Base-by-base conservation (phyloP, 2,888 invertebrate species). In the Dusona sp. region DNA sequence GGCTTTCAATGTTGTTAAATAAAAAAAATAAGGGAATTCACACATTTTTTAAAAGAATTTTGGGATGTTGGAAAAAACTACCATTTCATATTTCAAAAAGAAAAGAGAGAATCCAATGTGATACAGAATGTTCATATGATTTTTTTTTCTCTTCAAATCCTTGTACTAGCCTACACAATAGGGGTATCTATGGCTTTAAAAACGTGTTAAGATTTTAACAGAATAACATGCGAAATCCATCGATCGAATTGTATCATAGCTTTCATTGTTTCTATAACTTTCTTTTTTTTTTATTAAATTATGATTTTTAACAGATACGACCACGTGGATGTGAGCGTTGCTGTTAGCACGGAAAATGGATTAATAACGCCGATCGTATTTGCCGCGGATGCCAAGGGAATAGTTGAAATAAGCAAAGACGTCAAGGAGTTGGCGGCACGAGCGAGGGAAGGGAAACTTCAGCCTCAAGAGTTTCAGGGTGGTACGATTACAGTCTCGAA, bases 311-410 rank as follows among this genome's bases (percentile, higher is more conserved):
- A 54, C 92, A 98, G 98, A 92, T 98, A 97, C 93, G 96, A 97
- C 73, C 97, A 97, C 91, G 99, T 99, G 13, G 99, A 99, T 94
- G 97, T 99, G 1, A 98, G 98, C 91, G 98, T 99, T 83, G 99
- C 99, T 0, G 99, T 99, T 7, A 98, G 98, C 85, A 99, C 99
- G 0, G 98, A 98, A 6, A 96, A 96, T 87, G 99, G 99, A 0
- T 96, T 99, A 13, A 99, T 99, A 86, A 99, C 99, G 1, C 99
- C 99, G 1, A 99, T 99, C 89, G 96, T 99, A 19, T 98, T 98
- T 94, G 96, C 96, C 92, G 99, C 99, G 0, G 98, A 99, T 93
- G 96, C 96, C 65, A 98, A 98, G 94, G 99, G 99, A 25, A 95
- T 99, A 81, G 95, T 97, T 65, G 96, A 97, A 89, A 99, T 99